Conservation (phyloP, 2,797 vertebrate genomes). For the Artibeus lituratus region DNA sequence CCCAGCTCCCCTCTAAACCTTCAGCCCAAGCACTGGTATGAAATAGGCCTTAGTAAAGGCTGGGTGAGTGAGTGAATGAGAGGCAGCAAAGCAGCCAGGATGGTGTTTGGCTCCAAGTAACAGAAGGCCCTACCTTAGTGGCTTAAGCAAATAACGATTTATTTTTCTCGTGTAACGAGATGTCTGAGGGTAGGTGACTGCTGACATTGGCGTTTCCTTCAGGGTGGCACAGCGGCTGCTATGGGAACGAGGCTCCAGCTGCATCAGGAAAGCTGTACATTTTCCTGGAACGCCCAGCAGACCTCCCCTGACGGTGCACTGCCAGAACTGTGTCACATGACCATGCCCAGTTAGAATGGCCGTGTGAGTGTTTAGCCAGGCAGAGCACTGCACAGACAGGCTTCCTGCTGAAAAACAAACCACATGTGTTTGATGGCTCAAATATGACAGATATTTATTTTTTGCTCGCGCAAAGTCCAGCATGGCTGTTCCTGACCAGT, state of each 20-base stretch:
- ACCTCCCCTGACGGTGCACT: not conserved
- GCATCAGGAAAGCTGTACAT: not conserved
- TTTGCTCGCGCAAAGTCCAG: not conserved
- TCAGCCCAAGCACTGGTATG: not conserved
- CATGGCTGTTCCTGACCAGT: not conserved
- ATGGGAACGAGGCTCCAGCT: not conserved
- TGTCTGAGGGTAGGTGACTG: not conserved
- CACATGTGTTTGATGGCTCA: not conserved
- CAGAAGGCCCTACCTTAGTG: not conserved
- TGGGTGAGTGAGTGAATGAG: not conserved
- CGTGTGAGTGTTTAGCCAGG: not conserved
- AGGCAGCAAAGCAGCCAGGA: not conserved
- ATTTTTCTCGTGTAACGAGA: not conserved
- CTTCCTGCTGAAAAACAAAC: not conserved
- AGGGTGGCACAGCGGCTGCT: not conserved
- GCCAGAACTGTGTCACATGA: not conserved
- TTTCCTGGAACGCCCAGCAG: not conserved
- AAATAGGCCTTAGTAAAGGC: not conserved
- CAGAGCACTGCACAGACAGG: not conserved
- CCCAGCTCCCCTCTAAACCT: not conserved
- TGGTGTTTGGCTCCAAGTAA: not conserved
- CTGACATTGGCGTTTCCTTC: not conserved
- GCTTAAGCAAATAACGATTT: not conserved
- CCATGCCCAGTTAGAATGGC: not conserved
- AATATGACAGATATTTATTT: not conserved